Percentiles rank a stretch among this genome's conserved stretches.
Conservation (phyloP, 1,140 invertebrate species). For the Drosophila tristis region DNA sequence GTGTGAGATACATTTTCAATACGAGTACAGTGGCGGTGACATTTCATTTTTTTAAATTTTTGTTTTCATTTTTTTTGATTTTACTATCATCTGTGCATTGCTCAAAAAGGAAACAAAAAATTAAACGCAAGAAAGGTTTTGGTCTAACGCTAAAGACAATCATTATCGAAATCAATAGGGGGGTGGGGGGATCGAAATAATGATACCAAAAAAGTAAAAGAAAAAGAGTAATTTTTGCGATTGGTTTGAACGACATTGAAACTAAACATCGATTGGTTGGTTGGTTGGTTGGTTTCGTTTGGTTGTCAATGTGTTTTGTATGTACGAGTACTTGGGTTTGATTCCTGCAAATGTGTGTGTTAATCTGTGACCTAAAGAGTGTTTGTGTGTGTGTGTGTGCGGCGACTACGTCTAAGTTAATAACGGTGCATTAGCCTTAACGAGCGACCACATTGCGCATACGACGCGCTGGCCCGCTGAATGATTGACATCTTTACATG, state of each 20-base stretch:
- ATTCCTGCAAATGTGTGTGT: slow-evolving; percentile 38
- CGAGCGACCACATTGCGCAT: slow-evolving; percentile 63
- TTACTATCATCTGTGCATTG: slow-evolving; percentile 62
- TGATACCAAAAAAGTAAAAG: too few species aligned
- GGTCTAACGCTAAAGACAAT: too few species aligned
- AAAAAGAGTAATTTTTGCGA: slow-evolving; percentile 18
- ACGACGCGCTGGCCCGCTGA: slow-evolving; percentile 52
- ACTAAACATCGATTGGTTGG: slow-evolving; percentile 75
- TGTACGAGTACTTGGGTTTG: slow-evolving; percentile 12
- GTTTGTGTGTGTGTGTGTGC: slow-evolving; percentile 37
- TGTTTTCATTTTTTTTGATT: slow-evolving; percentile 27
- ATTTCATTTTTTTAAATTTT: slow-evolving; percentile 28
- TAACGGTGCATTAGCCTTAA: slow-evolving; percentile 69
- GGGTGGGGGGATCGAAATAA: too few species aligned
- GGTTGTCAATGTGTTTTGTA: slow-evolving; percentile 29
- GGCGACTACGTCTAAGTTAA: slow-evolving; percentile 62
- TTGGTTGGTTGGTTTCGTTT: slow-evolving; percentile 31
- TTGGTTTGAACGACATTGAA: slow-evolving; percentile 55
- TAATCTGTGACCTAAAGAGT: slow-evolving; percentile 52
- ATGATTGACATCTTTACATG: slow-evolving; percentile 75
- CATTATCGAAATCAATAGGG: too few species aligned
- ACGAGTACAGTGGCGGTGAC: slow-evolving; percentile 71
- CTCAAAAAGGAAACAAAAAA: slow-evolving; percentile 40
- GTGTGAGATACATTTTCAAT: slow-evolving; percentile 73
- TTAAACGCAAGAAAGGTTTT: not conserved